Evolutionary conservation across 2,797 vertebrate species (phyloP), one percentile per base, ranked within the genome.

Genomic region (Epinephelus awoara): DNA sequence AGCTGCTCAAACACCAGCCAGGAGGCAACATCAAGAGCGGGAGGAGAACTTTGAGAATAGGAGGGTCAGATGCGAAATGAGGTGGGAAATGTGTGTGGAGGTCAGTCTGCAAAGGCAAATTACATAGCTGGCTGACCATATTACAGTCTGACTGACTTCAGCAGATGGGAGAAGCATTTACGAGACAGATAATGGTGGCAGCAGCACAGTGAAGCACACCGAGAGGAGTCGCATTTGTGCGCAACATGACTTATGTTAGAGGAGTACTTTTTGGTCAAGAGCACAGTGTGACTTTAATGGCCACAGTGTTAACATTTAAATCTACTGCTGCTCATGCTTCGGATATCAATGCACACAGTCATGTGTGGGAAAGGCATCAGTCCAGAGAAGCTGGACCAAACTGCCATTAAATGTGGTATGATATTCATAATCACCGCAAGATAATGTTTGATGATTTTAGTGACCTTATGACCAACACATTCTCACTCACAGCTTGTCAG

Each of bases 161-260:
- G 66, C 79, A 79, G 79, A 82, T 76, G 79, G 83, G 57, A 52
- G 69, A 76, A 25, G 59, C 72, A 21, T 70, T 67, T 46, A 73
- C 34, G 68, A 59, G 56, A 58, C 46, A 51, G 55, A 61, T 77
- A 80, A 80, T 73, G 58, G 69, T n/a, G 25, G 61, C 19, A 44
- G 74, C 62, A 27, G 67, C 55, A 25, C 42, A 79, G 21, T 72
- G 34, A 72, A 72, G 66, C 44, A 49, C 62, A 56, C 57, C 63
- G 58, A 68, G 34, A 54, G 15, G 42, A 21, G 42, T 3, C 3
- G 2, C 25, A 29, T 40, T 21, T 52, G 29, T 21, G 51, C n/a
- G 13, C 51, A 15, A 18, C 56, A 46, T 56, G 46, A 57, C 15
- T 72, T 52, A 47, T 38, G n/a, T 25, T 27, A 11, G 38, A 14